Evolutionary conservation across 2,888 invertebrate species (phyloP), one percentile per base, ranked within the genome.

Genomic region (Heliconius aoede): DNA sequence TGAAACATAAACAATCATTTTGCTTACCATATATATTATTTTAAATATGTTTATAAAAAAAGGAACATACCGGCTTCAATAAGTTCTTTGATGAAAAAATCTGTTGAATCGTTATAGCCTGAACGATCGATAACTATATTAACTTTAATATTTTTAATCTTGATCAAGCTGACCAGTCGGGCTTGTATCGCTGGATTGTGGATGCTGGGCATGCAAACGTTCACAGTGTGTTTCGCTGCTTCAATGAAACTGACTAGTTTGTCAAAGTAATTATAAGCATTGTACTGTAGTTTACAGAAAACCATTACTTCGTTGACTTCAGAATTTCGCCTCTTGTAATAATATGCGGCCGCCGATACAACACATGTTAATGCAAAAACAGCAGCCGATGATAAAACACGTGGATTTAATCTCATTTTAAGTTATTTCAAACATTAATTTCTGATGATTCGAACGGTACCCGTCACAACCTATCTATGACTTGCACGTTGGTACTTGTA

Each of bases 301-400:
- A 94, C 91, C 94, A 94, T 94, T 76, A 94, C 94, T 88, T 94
- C 93, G 82, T 94, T 94, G 78, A 93, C 83, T 80, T 91, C 91
- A 36, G 85, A 82, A 76, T 83, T 89, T 73, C 93, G 88, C 80
- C 87, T 90, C 84, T 86, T 92, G 83, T 90, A 93, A 83, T 88
- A 94, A 83, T 90, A 93, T 58, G 92, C 92, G 67, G 93, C 94
- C 60, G 91, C 93, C 74, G 92, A 89, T 73, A 92, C 88, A 79
- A 87, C 90, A 88, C 92, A 94, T 83, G 92, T 90, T 82, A 93
- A 75, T 36, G 90, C 92, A 81, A 94, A 83, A 74, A 87, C 93
- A 82, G 89, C 92, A 79, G 89, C 91, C 83, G 93, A 90, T 81
- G 93, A 90, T 80, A 92, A 79, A 81, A 93, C 83, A 82, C 89